These are phyloP conservation scores for Nannoperca australis DNA, from an alignment of 2,797 vertebrate species.

Conservation along the genomic window DNA sequence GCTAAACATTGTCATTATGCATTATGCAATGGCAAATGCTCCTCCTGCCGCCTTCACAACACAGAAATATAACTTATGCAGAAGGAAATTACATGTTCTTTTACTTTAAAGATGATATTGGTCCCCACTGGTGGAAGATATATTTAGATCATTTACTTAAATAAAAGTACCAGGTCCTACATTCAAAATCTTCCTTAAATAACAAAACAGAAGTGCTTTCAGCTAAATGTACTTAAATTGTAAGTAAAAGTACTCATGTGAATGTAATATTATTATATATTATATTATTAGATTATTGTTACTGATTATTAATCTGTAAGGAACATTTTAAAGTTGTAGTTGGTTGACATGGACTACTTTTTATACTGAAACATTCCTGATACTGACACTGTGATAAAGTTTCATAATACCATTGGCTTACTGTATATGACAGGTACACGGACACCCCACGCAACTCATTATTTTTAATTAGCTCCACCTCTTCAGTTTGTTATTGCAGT, in stretches of 20 bases:
- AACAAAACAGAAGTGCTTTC: background rate
- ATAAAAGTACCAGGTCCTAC: background rate
- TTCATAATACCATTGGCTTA: background rate
- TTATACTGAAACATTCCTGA: background rate
- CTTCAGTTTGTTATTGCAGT: background rate
- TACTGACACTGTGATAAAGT: background rate
- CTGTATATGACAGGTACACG: background rate
- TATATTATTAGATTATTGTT: background rate
- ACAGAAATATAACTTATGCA: background rate
- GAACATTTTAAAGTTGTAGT: background rate
- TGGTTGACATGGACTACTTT: background rate
- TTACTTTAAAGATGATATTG: too few species aligned
- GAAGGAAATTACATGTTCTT: background rate
- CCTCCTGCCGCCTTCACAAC: too few species aligned
- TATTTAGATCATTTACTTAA: background rate
- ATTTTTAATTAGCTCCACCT: slow-evolving; percentile 14
- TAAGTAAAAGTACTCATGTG: background rate
- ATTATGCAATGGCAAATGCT: background rate
- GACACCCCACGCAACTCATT: background rate
- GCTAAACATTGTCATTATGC: background rate
- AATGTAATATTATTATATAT: background rate
- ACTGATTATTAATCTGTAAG: background rate
- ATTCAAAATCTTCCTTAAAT: too few species aligned
- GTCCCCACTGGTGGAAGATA: too few species aligned
- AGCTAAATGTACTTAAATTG: background rate